phyloP scores from a whole-genome alignment of 2,888 invertebrate species.

The Clunio marinus region DNA sequence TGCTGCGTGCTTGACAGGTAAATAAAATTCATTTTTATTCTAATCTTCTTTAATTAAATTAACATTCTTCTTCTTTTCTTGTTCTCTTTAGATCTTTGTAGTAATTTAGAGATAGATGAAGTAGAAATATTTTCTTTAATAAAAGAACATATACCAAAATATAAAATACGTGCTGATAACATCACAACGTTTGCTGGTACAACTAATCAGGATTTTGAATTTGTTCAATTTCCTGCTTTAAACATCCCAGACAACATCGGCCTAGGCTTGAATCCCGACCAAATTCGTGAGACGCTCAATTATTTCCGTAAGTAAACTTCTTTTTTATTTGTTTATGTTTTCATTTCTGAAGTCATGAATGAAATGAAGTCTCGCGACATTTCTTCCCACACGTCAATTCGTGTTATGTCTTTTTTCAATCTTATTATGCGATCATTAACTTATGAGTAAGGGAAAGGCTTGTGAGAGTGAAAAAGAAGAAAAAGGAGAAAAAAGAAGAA shows the following conservation, averaged over 20 bases:
- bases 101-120: slow-evolving; percentile 88
- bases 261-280: slow-evolving; percentile 82
- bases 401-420: neutral
- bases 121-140: slow-evolving; percentile 93
- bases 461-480: no score
- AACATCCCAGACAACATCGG: slow-evolving; percentile 64
- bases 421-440: neutral
- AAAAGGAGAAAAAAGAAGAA: neutral
- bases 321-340: neutral
- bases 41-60: no score
- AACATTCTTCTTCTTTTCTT: neutral
- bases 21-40: neutral
- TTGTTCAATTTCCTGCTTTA: slow-evolving; percentile 82
- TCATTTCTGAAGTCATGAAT: no score
- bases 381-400: neutral
- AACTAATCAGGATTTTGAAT: slow-evolving; percentile 72
- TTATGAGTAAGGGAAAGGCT: neutral
- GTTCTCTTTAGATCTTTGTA: slow-evolving; percentile 77
- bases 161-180: slow-evolving; percentile 89
- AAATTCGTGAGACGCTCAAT: slow-evolving; percentile 93
- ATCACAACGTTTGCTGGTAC: slow-evolving; percentile 86
- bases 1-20: slow-evolving; percentile 50
- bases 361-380: no score
- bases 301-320: slow-evolving; percentile 84
- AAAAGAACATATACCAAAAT: slow-evolving; percentile 92